Percentiles rank a stretch among this genome's conserved stretches.
These are phyloP conservation scores for Tenebrio molitor DNA, from an alignment of 1,140 invertebrate genomes.

Conservation along the genomic window DNA sequence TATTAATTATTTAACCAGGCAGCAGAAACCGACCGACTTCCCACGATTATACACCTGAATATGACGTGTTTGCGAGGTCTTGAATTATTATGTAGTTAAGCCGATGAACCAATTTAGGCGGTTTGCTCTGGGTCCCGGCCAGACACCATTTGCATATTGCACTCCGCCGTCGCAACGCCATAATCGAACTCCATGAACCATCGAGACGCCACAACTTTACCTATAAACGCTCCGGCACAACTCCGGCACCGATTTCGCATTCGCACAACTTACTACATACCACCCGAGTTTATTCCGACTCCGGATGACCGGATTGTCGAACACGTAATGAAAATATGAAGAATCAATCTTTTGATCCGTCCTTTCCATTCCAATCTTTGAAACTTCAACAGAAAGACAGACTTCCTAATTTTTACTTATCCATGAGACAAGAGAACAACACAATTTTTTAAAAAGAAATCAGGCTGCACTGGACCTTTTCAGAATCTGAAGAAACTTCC, in stretches of 20 bases:
- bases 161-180: not conserved
- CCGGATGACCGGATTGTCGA: too few relatives aligned
- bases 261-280: constrained; percentile 20
- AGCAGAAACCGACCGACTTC: constrained; percentile 48
- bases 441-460: too few relatives aligned
- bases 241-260: not conserved
- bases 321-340: too few relatives aligned
- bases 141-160: constrained; percentile 23
- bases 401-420: too few relatives aligned
- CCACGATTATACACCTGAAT: constrained; percentile 48
- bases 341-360: too few relatives aligned
- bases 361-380: too few relatives aligned
- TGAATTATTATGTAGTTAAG: constrained; percentile 53
- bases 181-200: constrained; percentile 15
- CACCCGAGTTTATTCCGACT: not conserved
- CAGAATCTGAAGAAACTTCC: too few relatives aligned
- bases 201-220: constrained; percentile 24
- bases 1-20: constrained; percentile 51
- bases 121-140: constrained; percentile 39
- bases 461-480: too few relatives aligned
- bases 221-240: constrained; percentile 17
- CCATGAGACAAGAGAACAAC: too few relatives aligned
- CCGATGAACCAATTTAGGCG: constrained; percentile 50
- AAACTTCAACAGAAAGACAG: too few relatives aligned
- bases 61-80: constrained; percentile 50